Base-by-base conservation (phyloP, 2,113 vertebrate genomes). In the Psittacara wagleri region DNA sequence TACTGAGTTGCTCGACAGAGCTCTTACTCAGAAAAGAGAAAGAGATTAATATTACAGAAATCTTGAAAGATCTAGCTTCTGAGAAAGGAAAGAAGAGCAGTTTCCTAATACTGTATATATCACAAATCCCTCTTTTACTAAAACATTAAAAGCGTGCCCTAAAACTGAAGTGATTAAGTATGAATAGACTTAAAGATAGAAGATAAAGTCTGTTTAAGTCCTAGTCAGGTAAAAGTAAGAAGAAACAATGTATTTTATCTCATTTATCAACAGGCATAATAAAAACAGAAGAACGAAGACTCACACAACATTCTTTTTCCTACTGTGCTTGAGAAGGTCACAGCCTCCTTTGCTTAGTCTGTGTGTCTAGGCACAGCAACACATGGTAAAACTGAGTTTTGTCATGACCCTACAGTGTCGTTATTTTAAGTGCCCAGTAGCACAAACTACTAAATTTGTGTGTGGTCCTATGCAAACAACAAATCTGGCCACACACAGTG, bases 381-480 rank as follows among this genome's bases (percentile, higher is more conserved):
- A 92, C 23, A 87, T 35, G 67, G 81, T 37, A 68, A 81, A 23
- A 68, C 70, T 57, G 90, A 95, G 63, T 63, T 79, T 39, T 68
- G 77, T 31, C 6, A 0, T 52, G 74, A 90, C 67, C 86, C 88
- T 48, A 69, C 29, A 92, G 13, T 46, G 88, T 28, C 28, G 2
- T 94, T 94, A 93, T 87, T 95, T 96, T 92, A 92, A 95, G 72
- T 88, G 95, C 78, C 84, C 94, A 94, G 92, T 94, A 96, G 95
- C 93, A 91, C 92, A 90, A 94, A 86, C 43, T 67, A 84, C 90
- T 67, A 59, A 64, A 94, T 89, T 94, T 92, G 84, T 95, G 96
- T 96, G 94, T 97, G 95, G 96, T 96, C 96, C 92, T 93, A 66
- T 41, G 92, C 84, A 94, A 96, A 89, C 95, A 96, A 95, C 73